These are phyloP conservation scores for Pterocles burchelli DNA, from an alignment of 2,113 vertebrate genomes.

Conservation along the genomic window DNA sequence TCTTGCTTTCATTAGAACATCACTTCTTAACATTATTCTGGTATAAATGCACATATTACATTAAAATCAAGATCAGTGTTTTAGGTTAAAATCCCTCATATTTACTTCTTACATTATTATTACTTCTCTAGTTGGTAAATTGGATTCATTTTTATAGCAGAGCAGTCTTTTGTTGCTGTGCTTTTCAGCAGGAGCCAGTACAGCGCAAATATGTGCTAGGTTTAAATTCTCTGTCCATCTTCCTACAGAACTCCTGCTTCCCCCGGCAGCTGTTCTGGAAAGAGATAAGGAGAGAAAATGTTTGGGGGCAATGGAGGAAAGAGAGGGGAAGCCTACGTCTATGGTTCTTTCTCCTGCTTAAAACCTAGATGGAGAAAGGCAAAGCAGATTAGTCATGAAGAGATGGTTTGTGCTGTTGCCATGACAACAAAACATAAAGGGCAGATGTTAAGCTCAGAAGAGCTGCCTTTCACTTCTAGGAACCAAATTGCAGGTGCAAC, in stretches of 20 bases:
- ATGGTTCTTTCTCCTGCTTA: neutral
- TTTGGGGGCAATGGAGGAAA: neutral
- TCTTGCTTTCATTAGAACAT: neutral
- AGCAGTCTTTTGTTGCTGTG: neutral
- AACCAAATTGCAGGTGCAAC: neutral
- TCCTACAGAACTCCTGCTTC: neutral
- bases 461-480: conserved; percentile 14
- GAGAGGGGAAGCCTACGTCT: neutral
- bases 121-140: neutral
- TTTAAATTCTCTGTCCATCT: neutral
- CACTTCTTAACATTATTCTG: neutral
- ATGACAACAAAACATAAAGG: neutral
- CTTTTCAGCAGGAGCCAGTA: neutral
- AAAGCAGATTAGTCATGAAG: conserved; percentile 4
- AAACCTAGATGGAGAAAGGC: neutral
- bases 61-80: neutral
- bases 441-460: neutral
- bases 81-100: neutral
- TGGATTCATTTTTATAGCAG: neutral
- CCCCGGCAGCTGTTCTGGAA: neutral
- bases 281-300: neutral
- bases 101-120: neutral
- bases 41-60: neutral
- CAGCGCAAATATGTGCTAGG: neutral
- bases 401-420: conserved; percentile 29